phyloP scores from a whole-genome alignment of 1,140 invertebrate species.

The Archegozetes longisetosus region DNA sequence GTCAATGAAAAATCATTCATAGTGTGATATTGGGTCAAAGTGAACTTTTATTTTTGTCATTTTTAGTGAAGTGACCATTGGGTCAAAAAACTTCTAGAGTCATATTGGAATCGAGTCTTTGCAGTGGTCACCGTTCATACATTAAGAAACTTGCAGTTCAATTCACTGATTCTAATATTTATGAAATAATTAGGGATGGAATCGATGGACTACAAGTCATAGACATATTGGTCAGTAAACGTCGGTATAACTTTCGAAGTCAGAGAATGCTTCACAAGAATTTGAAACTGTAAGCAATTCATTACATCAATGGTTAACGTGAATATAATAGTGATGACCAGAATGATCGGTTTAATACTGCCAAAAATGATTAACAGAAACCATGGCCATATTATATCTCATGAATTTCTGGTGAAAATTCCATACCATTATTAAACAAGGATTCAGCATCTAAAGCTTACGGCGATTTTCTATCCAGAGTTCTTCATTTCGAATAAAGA shows the following conservation, averaged over 20 bases:
- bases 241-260: slow-evolving; percentile 9
- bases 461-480: slow-evolving; percentile 63
- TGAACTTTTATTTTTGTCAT: no score
- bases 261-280: slow-evolving; percentile 6
- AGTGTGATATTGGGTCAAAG: no score
- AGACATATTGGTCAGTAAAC: slow-evolving; percentile 13
- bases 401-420: slow-evolving; percentile 58
- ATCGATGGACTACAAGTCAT: slow-evolving; percentile 28
- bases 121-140: no score
- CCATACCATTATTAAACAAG: slow-evolving; percentile 61
- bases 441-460: slow-evolving; percentile 81
- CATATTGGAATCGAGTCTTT: no score
- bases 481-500: slow-evolving; percentile 63
- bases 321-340: slow-evolving; percentile 15
- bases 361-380: slow-evolving; percentile 73
- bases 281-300: slow-evolving; percentile 13
- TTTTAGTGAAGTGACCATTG: no score
- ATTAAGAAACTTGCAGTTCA: not conserved
- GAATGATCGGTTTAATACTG: slow-evolving; percentile 64
- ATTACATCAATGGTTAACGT: slow-evolving; percentile 15
- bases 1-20: no score
- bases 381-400: slow-evolving; percentile 63
- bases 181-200: not conserved
- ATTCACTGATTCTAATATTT: not conserved
- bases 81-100: no score